Evolutionary conservation across 2,797 vertebrate genomes (phyloP).

Genomic region (Valencia hispanica): DNA sequence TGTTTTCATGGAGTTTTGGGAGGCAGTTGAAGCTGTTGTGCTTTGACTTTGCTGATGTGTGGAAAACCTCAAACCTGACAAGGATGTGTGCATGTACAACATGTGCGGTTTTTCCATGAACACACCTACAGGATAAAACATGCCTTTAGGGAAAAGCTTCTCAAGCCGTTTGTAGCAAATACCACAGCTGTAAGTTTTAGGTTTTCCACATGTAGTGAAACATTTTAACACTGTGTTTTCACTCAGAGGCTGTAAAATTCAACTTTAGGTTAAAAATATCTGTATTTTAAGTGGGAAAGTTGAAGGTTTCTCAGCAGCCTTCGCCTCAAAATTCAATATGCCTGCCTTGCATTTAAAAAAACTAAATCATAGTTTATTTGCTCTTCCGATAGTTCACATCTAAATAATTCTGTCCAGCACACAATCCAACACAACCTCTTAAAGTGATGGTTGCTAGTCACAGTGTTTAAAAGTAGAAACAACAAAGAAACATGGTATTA

Average conservation of each 20-base stretch:
- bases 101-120: conserved; percentile 97
- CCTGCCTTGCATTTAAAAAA: neutral
- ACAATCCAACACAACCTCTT: too few species aligned
- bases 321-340: neutral
- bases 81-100: conserved; percentile 83
- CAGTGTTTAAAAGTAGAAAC: neutral
- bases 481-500: too few species aligned
- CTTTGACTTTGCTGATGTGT: conserved; percentile 61
- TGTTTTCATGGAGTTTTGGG: conserved; percentile 39
- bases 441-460: neutral
- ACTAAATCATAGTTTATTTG: neutral
- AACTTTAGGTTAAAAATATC: neutral
- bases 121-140: conserved; percentile 82
- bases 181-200: neutral
- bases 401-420: neutral
- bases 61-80: conserved; percentile 84
- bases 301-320: neutral
- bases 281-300: neutral
- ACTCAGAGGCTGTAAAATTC: neutral
- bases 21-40: conserved; percentile 26
- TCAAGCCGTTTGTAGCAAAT: neutral
- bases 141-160: neutral
- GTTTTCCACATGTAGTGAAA: neutral
- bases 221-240: neutral
- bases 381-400: neutral